phyloP scores from a whole-genome alignment of 1,140 invertebrate species.

The Cardiocondyla obscurior region DNA sequence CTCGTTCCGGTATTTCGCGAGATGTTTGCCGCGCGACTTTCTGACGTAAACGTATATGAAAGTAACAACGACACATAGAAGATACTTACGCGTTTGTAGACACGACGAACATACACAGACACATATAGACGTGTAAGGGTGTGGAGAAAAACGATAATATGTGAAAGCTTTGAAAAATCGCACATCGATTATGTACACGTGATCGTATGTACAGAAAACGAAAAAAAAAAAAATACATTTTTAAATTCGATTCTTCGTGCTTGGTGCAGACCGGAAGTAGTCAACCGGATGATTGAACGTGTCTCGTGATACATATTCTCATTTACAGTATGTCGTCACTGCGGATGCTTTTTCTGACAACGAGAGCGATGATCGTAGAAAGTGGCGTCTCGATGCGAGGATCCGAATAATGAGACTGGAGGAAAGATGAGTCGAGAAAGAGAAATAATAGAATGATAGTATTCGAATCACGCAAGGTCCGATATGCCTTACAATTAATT shows the following conservation, averaged over 20 bases:
- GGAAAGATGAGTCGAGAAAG: conserved; percentile 1
- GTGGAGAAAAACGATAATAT: not conserved
- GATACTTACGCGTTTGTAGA: conserved; percentile 41
- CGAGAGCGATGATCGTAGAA: conserved; percentile 42
- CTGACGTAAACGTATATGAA: not conserved
- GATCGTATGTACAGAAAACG: conserved; percentile 44
- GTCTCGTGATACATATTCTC: not conserved
- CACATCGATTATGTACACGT: conserved; percentile 40
- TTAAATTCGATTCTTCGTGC: not conserved
- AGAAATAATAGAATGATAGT: conserved; percentile 1
- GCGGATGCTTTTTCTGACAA: conserved; percentile 55
- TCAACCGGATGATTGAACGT: not conserved
- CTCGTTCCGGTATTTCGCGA: not conserved
- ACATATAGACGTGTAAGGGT: conserved; percentile 28
- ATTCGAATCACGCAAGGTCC: conserved; percentile 8
- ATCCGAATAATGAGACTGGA: conserved; percentile 5
- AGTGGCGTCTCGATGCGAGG: conserved; percentile 50
- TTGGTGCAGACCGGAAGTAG: conserved; percentile 12
- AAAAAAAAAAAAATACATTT: too few species aligned
- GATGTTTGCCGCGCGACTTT: not conserved
- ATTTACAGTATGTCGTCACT: not conserved
- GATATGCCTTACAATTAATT: not conserved
- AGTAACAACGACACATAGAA: conserved; percentile 26
- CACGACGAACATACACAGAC: not conserved
- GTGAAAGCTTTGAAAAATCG: conserved; percentile 10